phyloP scores from a whole-genome alignment of 1,140 invertebrate species.

The Drosophila lowei region DNA sequence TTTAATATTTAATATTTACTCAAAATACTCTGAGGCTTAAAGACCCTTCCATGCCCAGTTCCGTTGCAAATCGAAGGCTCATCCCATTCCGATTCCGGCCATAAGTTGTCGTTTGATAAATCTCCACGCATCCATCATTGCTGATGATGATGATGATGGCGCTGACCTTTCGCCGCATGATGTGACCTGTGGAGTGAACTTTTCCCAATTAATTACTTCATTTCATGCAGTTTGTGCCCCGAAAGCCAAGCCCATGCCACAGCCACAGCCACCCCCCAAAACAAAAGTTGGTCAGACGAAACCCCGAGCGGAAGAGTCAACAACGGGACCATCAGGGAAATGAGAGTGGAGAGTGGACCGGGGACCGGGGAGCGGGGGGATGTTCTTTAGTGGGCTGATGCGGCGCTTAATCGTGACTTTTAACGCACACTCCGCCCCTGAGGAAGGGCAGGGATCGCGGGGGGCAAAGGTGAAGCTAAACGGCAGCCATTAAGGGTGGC shows the following conservation, averaged over 20 bases:
- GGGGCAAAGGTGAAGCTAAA: conserved; percentile 39
- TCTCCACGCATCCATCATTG: conserved; percentile 50
- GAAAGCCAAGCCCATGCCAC: conserved; percentile 56
- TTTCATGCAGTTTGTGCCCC: conserved; percentile 75
- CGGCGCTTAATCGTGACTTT: conserved; percentile 70
- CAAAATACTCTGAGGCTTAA: no score
- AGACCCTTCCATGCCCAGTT: no score
- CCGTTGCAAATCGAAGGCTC: no score
- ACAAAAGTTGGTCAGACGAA: neutral
- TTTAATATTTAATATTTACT: no score
- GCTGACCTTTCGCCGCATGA: conserved; percentile 32
- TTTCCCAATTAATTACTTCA: conserved; percentile 71
- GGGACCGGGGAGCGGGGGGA: conserved; percentile 1
- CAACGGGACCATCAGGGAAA: conserved; percentile 1
- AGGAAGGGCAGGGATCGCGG: conserved; percentile 6
- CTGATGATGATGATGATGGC: conserved; percentile 16
- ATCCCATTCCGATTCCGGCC: no score
- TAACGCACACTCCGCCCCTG: conserved; percentile 46
- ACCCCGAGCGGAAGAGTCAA: conserved; percentile 17
- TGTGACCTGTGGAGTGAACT: conserved; percentile 41
- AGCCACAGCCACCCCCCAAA: conserved; percentile 31
- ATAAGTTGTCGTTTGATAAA: conserved; percentile 29
- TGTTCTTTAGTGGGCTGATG: conserved; percentile 31
- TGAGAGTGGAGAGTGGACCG: neutral
- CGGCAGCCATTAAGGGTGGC: conserved; percentile 33